phyloP scores from a whole-genome alignment of 2,113 vertebrate species.

The Paralichthys olivaceus region DNA sequence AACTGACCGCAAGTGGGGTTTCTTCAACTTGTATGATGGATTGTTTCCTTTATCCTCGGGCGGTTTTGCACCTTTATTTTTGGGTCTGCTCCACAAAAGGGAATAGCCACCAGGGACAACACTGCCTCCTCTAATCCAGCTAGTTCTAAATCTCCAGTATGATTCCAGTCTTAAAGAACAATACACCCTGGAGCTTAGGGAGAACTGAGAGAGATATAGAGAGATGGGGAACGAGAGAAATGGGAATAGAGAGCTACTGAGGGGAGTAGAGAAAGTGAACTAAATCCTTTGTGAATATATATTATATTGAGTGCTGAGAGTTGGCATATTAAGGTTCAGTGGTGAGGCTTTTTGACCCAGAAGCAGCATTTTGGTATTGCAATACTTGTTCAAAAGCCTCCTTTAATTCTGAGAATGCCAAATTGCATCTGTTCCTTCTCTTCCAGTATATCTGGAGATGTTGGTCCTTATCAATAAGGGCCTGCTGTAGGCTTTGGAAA shows the following conservation, averaged over 20 bases:
- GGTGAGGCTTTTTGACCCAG: slow-evolving; percentile 28
- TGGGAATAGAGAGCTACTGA: slow-evolving; percentile 58
- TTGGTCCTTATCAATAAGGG: slow-evolving; percentile 15
- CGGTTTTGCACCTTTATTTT: slow-evolving; percentile 77
- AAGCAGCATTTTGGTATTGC: slow-evolving; percentile 31
- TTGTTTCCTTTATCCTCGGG: slow-evolving; percentile 72
- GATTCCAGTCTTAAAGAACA: slow-evolving; percentile 73
- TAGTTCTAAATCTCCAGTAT: slow-evolving; percentile 79
- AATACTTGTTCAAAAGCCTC: slow-evolving; percentile 13
- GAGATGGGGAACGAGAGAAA: slow-evolving; percentile 25
- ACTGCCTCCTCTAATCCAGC: slow-evolving; percentile 71
- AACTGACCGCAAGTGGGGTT: slow-evolving; percentile 67
- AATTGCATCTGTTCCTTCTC: slow-evolving; percentile 33
- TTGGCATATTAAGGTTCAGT: slow-evolving; percentile 52
- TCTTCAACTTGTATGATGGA: slow-evolving; percentile 73
- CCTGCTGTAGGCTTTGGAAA: not conserved
- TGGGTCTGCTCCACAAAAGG: slow-evolving; percentile 73
- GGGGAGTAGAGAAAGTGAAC: slow-evolving; percentile 60
- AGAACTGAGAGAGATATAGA: slow-evolving; percentile 46
- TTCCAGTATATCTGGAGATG: slow-evolving; percentile 11
- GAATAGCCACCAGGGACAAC: slow-evolving; percentile 72
- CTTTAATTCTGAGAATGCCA: slow-evolving; percentile 32
- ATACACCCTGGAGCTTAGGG: slow-evolving; percentile 67
- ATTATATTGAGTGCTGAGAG: slow-evolving; percentile 43
- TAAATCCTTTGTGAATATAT: slow-evolving; percentile 66